Percentiles rank a stretch among this genome's conserved stretches.
Conservation (phyloP, 1,140 invertebrate genomes). For the Hycleus phaleratus region DNA sequence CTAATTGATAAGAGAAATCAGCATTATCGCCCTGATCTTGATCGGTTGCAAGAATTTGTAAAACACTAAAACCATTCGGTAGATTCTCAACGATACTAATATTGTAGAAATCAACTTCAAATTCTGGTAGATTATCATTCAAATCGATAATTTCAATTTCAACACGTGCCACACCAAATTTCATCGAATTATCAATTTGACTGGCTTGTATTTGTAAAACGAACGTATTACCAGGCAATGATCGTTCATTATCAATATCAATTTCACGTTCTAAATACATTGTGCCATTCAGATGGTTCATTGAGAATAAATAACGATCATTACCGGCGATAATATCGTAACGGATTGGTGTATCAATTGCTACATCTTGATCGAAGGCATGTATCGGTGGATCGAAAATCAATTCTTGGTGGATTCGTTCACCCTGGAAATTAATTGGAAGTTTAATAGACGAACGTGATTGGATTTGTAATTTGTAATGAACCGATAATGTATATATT, state of each 20-base stretch:
- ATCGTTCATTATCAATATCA: slow-evolving; percentile 62
- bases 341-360: slow-evolving; percentile 57
- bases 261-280: slow-evolving; percentile 70
- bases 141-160: slow-evolving; percentile 73
- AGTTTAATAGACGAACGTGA: no score
- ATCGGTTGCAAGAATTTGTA: slow-evolving; percentile 73
- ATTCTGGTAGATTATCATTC: slow-evolving; percentile 77
- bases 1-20: slow-evolving; percentile 71
- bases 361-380: slow-evolving; percentile 68
- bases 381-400: slow-evolving; percentile 61
- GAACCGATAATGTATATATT: no score
- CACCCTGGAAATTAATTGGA: slow-evolving; percentile 45
- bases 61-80: slow-evolving; percentile 76
- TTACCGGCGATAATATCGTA: slow-evolving; percentile 72
- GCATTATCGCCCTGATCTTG: slow-evolving; percentile 76
- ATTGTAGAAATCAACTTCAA: slow-evolving; percentile 82
- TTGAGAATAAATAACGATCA: slow-evolving; percentile 59
- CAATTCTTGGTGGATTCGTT: slow-evolving; percentile 58
- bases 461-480: no score
- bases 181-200: slow-evolving; percentile 69
- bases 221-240: slow-evolving; percentile 63
- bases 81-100: slow-evolving; percentile 87
- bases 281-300: slow-evolving; percentile 65
- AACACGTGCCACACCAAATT: slow-evolving; percentile 61
- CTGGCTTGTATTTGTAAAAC: slow-evolving; percentile 69